Percentiles rank a stretch among this genome's conserved stretches.
phyloP scores from a whole-genome alignment of 2,888 invertebrate species.

The Chalcis sispes region DNA sequence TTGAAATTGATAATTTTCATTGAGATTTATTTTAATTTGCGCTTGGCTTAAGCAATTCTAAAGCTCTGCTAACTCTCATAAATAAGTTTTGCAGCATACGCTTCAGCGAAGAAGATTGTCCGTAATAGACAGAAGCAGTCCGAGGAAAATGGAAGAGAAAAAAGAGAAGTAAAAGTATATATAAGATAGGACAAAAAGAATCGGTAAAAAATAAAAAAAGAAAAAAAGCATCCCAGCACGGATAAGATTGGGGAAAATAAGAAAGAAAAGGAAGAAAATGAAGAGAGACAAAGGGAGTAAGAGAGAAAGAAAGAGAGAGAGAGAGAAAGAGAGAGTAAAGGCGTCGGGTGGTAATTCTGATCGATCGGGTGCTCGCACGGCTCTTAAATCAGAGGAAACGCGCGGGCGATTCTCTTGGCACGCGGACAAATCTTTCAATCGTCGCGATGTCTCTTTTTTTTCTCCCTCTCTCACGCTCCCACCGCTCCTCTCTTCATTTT shows the following conservation, averaged over 20 bases:
- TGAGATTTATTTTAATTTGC: no score
- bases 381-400: conserved; percentile 46
- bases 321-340: not conserved
- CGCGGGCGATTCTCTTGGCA: conserved; percentile 45
- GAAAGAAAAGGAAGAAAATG: not conserved
- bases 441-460: conserved; percentile 5
- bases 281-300: not conserved
- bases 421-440: conserved; percentile 55
- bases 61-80: no score
- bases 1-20: no score
- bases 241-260: not conserved
- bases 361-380: conserved; percentile 34
- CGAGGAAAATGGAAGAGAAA: not conserved
- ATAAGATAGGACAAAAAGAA: not conserved
- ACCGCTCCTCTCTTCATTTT: conserved; percentile 12
- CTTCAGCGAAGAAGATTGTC: conserved; percentile 8
- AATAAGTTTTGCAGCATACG: no score
- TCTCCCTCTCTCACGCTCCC: not conserved
- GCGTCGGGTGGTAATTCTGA: conserved; percentile 22
- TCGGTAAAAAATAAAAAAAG: not conserved
- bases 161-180: no score
- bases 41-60: no score
- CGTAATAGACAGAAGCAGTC: conserved; percentile 17
- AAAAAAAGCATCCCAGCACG: not conserved
- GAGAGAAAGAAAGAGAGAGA: conserved; percentile 5